phyloP scores from a whole-genome alignment of 1,140 invertebrate species.

The Neelides sp. region DNA sequence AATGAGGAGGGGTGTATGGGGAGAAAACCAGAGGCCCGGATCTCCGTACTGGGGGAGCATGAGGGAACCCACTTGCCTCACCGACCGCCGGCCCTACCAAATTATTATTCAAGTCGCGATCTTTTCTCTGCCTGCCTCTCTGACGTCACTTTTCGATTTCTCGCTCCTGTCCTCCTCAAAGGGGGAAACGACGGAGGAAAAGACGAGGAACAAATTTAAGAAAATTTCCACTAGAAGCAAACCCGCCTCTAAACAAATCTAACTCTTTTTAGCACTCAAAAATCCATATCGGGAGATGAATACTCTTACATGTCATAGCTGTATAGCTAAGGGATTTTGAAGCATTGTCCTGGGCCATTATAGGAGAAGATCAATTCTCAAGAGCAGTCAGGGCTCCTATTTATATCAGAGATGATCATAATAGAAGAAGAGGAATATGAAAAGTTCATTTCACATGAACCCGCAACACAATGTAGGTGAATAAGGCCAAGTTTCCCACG shows the following conservation, averaged over 20 bases:
- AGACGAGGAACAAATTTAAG: neutral
- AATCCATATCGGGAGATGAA: neutral
- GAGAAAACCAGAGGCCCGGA: neutral
- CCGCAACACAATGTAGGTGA: no score
- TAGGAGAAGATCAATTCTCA: no score
- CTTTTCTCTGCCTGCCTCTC: neutral
- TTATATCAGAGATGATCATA: no score
- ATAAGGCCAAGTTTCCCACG: no score
- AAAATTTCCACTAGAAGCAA: neutral
- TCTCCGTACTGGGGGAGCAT: neutral
- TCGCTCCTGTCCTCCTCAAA: neutral
- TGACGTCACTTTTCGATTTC: conserved; percentile 12
- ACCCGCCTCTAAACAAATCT: neutral
- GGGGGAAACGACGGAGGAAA: neutral
- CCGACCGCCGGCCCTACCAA: no score
- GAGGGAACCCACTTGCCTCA: neutral
- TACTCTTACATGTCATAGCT: neutral
- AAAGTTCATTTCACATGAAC: no score
- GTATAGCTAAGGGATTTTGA: no score
- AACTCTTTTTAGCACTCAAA: neutral
- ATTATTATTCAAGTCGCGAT: conserved; percentile 5
- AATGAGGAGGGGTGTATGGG: conserved; percentile 1
- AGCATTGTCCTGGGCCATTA: no score
- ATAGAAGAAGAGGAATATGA: no score
- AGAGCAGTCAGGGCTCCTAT: no score